Evolutionary conservation across 2,888 invertebrate genomes (phyloP), one percentile per base, ranked within the genome.

Genomic region (Polietes domitor): DNA sequence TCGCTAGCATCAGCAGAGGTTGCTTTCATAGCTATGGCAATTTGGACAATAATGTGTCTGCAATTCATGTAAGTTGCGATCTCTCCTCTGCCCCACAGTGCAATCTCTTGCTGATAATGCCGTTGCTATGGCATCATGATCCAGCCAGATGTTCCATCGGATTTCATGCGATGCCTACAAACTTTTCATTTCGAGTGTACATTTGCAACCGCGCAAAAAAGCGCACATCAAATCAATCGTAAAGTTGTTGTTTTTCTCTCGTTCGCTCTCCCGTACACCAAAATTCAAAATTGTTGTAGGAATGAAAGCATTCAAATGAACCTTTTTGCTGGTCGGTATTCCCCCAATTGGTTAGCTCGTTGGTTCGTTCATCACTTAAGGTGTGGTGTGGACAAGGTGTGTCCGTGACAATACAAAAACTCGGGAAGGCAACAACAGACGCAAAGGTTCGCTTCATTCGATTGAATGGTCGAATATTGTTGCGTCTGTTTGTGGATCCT

Each of bases 221-320:
- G 47, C 47, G 47, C 47, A 71, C 75, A 77, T 86, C 88, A 89
- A 90, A 90, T 90, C 90, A 89, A 89, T 87, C 86, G 90, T 88
- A 89, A 90, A 85, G 78, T 87, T 85, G 32, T 41, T 58, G 37
- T 65, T 85, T 70, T 76, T 10, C 26, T 58, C 28, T 28, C 61
- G 19, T 26, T 9, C n/a, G 63, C 19, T 47, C 47, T 71, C 76
- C 77, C 76, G 7, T 24, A 41, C 21, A 2, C 6, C 55, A 55
- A 32, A 68, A 24, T 68, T 55, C 9, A 24, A 43, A 19, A 43
- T 43, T 21, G 24, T 68, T 68, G n/a, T 43, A 24, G 21, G 24
- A 12, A 68, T n/a, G n/a, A n/a, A n/a, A n/a, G n/a, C n/a, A n/a
- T n/a, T n/a, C n/a, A n/a, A n/a, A 32, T 17, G 37, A 19, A 37